Conservation (phyloP, 1,140 invertebrate genomes). For the Gryon sp. region DNA sequence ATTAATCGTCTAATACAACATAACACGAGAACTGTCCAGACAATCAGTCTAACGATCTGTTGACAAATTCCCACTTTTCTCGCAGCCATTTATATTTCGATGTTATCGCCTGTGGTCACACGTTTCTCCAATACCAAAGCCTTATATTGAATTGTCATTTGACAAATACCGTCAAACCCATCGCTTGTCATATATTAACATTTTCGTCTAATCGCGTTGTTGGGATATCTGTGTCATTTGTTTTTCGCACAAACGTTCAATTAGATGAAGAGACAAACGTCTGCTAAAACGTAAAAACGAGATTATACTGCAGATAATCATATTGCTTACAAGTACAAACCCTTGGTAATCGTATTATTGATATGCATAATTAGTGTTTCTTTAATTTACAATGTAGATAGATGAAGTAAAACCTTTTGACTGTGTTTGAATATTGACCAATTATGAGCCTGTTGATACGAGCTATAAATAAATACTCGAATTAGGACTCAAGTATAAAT, state of each 20-base stretch:
- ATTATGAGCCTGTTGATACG: background rate
- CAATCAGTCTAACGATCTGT: slow-evolving; percentile 13
- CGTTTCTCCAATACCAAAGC: background rate
- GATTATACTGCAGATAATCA: too few relatives aligned
- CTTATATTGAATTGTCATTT: too few relatives aligned
- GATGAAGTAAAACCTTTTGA: too few relatives aligned
- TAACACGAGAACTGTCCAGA: slow-evolving; percentile 3
- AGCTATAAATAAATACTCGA: too few relatives aligned
- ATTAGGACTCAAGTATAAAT: too few relatives aligned
- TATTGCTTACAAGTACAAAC: too few relatives aligned
- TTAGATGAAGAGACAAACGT: background rate
- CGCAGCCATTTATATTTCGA: background rate
- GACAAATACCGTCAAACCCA: too few relatives aligned
- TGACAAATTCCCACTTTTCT: slow-evolving; percentile 19
- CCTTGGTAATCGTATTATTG: too few relatives aligned
- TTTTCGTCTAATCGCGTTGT: background rate
- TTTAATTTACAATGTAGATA: too few relatives aligned
- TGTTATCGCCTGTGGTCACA: background rate
- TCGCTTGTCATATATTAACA: too few relatives aligned
- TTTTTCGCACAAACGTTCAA: background rate
- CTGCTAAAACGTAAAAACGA: background rate
- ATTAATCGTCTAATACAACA: slow-evolving; percentile 40
- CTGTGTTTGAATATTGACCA: background rate
- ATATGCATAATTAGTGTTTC: too few relatives aligned
- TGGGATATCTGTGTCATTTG: background rate